phyloP scores from a whole-genome alignment of 1,140 invertebrate genomes.

The Ectropis grisescens region DNA sequence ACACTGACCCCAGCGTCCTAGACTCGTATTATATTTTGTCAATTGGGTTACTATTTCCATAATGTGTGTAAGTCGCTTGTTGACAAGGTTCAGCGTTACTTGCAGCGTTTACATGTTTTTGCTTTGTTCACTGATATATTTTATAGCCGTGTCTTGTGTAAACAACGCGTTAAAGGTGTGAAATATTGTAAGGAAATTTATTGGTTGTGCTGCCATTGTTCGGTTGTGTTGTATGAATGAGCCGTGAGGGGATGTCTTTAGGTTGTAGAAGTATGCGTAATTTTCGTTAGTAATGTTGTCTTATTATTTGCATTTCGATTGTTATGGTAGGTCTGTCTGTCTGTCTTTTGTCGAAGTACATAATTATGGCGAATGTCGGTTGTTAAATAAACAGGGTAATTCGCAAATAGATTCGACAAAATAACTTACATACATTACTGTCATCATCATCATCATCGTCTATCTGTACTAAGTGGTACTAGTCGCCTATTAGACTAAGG shows the following conservation, averaged over 20 bases:
- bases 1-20: constrained; percentile 3
- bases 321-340: too few species aligned
- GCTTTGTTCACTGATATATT: constrained; percentile 60
- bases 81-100: constrained; percentile 45
- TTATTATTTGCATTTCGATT: too few species aligned
- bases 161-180: constrained; percentile 57
- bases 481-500: too few species aligned
- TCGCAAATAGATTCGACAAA: too few species aligned
- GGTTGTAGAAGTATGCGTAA: not conserved
- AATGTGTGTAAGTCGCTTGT: constrained; percentile 38
- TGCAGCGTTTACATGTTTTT: constrained; percentile 51
- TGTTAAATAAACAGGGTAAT: too few species aligned
- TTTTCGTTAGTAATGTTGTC: too few species aligned
- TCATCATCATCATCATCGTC: too few species aligned
- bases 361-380: too few species aligned
- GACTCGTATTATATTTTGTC: constrained; percentile 55
- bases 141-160: constrained; percentile 63
- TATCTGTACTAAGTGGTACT: too few species aligned
- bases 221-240: too few species aligned
- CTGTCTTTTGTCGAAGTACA: too few species aligned
- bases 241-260: constrained; percentile 7
- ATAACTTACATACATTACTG: too few species aligned
- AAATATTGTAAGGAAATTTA: constrained; percentile 62
- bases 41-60: constrained; percentile 55
- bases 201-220: constrained; percentile 52